These are phyloP conservation scores for Caenorhabditis imperialis DNA, from an alignment of 2,888 invertebrate genomes.

Conservation along the genomic window DNA sequence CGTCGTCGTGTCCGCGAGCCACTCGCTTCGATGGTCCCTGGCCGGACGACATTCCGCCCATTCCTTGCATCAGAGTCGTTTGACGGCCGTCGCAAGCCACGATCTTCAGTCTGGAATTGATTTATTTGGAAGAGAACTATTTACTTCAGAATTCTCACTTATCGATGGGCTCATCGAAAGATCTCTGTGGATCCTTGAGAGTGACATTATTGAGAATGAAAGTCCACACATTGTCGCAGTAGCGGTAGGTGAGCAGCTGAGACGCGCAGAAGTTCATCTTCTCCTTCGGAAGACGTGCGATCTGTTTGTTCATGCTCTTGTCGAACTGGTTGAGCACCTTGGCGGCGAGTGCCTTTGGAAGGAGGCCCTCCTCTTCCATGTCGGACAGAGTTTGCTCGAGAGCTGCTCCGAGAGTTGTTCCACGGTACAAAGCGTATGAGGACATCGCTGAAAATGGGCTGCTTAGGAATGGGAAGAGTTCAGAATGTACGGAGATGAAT, in stretches of 20 bases:
- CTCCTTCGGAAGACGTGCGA: constrained; percentile 90
- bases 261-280: constrained; percentile 92
- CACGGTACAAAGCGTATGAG: constrained; percentile 94
- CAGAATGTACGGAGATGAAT: neutral
- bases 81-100: constrained; percentile 91
- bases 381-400: constrained; percentile 97
- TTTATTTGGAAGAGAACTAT: neutral
- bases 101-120: constrained; percentile 86
- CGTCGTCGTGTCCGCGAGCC: constrained; percentile 19
- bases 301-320: constrained; percentile 93
- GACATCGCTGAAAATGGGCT: too few relatives aligned
- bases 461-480: too few relatives aligned
- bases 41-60: too few relatives aligned
- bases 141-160: constrained; percentile 11
- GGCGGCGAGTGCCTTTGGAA: constrained; percentile 30
- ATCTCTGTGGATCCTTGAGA: constrained; percentile 82
- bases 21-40: constrained; percentile 46
- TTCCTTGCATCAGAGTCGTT: constrained; percentile 31
- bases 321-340: constrained; percentile 96
- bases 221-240: constrained; percentile 99
- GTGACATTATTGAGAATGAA: constrained; percentile 98
- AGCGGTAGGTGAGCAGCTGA: constrained; percentile 82
- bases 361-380: constrained; percentile 80
- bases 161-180: constrained; percentile 46
- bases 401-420: constrained; percentile 96